These are phyloP conservation scores for Eucidaris tribuloides DNA, from an alignment of 35 echinoderm and acorn worm genomes.

Conservation along the genomic window DNA sequence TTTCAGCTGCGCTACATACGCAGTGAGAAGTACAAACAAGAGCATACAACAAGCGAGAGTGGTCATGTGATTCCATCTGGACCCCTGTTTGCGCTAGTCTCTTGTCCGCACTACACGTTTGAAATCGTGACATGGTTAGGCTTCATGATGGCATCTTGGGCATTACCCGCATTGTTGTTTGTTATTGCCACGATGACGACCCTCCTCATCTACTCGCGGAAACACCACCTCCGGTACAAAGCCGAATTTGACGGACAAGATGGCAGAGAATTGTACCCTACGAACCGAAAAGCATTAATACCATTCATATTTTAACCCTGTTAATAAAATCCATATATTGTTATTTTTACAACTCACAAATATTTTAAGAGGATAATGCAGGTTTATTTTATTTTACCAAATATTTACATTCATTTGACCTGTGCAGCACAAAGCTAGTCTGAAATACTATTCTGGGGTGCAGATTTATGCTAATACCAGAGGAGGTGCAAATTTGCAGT, in stretches of 20 bases:
- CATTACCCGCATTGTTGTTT: not conserved
- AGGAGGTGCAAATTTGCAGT: too few species aligned
- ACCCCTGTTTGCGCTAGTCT: constrained; percentile 12
- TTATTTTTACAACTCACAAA: too few species aligned
- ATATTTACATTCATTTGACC: too few species aligned
- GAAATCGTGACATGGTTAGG: constrained; percentile 45
- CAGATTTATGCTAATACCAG: too few species aligned
- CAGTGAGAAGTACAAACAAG: not conserved
- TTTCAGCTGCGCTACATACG: constrained; percentile 22
- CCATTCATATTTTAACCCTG: constrained; percentile 52
- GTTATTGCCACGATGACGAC: constrained; percentile 22
- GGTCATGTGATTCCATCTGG: constrained; percentile 18
- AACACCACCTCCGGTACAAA: constrained; percentile 32
- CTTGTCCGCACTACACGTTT: constrained; percentile 47
- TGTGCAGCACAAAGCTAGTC: too few species aligned
- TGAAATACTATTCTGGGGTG: too few species aligned
- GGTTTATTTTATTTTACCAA: too few species aligned
- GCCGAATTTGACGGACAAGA: constrained; percentile 35
- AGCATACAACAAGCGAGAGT: not conserved
- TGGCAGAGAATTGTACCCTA: constrained; percentile 40
- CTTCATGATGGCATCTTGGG: constrained; percentile 42
- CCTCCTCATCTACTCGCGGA: constrained; percentile 4
- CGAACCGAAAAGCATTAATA: constrained; percentile 30
- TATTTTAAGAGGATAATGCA: too few species aligned
- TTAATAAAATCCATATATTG: too few species aligned